Evolutionary conservation across 2,888 invertebrate genomes (phyloP), one percentile per base, ranked within the genome.

Genomic region (Drosophila eohydei): DNA sequence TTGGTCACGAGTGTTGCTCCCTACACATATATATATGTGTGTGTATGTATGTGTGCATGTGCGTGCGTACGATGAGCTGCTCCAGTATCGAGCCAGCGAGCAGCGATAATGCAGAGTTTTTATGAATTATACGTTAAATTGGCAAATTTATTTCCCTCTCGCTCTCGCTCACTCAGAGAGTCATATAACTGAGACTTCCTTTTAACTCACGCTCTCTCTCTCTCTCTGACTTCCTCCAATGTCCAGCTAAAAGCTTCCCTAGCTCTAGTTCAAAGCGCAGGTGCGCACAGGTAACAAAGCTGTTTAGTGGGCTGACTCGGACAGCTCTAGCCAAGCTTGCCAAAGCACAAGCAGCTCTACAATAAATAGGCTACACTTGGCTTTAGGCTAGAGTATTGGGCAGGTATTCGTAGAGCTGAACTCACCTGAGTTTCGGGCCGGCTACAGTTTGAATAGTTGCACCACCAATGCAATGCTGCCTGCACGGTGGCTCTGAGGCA

Each of bases 361-460:
- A 21, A 41, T 21, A 21, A 21, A 21, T 6, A 28, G 7, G 26
- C 26, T 28, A 2, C 28, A 28, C 8, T 8, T 46, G 0, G 2
- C 26, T 12, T 44, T 7, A 14, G 7, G 14, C 26, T 14, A 38
- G 6, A 12, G 4, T 14, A 14, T 14, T 14, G 21, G 21, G 21
- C 21, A 21, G 41, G 41, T 16, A 16, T 4, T 16, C 41, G 16
- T 16, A 40, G 40, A n/a, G 14, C 14, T 3, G 34, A 26, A 41
- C 89, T 89, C 44, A 84, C 84, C 84, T 89, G 89, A 80, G 65
- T 84, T 68, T 75, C 16, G 74, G 64, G 70, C 78, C 89, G 89
- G 89, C 71, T 81, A 62, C 89, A 81, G 78, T 87, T 84, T 84
- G 76, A 89, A 89, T 48, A 74, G 58, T 48, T 32, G n/a, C 26